Conservation (phyloP, 1,140 invertebrate species). For the Euborellia annulipes region DNA sequence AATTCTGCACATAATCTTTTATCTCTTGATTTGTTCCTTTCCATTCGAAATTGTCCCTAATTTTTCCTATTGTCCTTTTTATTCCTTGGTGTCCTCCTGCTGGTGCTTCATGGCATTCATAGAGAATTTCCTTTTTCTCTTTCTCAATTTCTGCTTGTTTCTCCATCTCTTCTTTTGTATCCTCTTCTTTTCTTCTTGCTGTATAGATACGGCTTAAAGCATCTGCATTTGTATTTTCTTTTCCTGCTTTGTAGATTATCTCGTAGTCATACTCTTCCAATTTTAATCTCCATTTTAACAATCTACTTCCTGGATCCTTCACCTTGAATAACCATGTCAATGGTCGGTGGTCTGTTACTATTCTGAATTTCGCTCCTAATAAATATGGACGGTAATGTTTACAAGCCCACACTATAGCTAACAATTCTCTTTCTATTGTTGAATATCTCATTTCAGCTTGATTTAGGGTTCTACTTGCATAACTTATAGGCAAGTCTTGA, state of each 20-base stretch:
- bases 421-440: slow-evolving; percentile 24
- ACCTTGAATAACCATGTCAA: slow-evolving; percentile 22
- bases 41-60: too few relatives aligned
- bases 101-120: too few relatives aligned
- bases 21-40: too few relatives aligned
- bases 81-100: too few relatives aligned
- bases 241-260: neutral
- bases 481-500: slow-evolving; percentile 21
- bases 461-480: slow-evolving; percentile 16
- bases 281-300: slow-evolving; percentile 20
- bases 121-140: too few relatives aligned
- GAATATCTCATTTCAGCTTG: slow-evolving; percentile 12
- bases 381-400: slow-evolving; percentile 32
- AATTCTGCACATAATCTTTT: too few relatives aligned
- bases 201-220: slow-evolving; percentile 12
- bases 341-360: slow-evolving; percentile 26
- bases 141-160: too few relatives aligned
- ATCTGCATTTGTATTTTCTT: neutral
- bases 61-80: too few relatives aligned
- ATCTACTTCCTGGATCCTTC: slow-evolving; percentile 18
- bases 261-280: slow-evolving; percentile 5
- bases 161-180: too few relatives aligned
- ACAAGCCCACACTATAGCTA: slow-evolving; percentile 27
- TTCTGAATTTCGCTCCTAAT: slow-evolving; percentile 21
- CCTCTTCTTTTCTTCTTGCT: neutral